Base-by-base conservation (phyloP, 2,888 invertebrate species). In the Epinotia demarniana region DNA sequence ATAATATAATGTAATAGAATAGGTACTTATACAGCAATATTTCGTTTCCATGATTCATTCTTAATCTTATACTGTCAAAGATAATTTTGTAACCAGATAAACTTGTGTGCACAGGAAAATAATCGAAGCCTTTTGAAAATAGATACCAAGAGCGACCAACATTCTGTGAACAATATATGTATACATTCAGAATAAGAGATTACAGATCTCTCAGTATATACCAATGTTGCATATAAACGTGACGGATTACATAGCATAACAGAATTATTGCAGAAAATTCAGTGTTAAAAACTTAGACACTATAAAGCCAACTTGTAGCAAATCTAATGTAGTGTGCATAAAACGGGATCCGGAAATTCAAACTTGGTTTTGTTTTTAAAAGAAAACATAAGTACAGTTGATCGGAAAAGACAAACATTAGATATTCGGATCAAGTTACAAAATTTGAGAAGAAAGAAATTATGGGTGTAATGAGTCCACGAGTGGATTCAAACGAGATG, bases 321-420 rank as follows among this genome's bases (percentile, higher is more conserved):
- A 13, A 53, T n/a, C 16, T 53, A n/a, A 6, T 1, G 49, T n/a
- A 27, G 58, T 6, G 13, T 19, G 23, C 6, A 39, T 39, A 39
- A 8, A 23, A 27, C 27, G 0, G 6, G 2, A 2, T 6, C 6
- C 23, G 3, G 0, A 58, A 43, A 8, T 12, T 23, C 2, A 8
- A 46, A 57, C 58, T 68, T 58, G 43, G 68, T 58, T 43, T 19
- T 68, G 68, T 68, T 58, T 68, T 58, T 39, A 9, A 68, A 58
- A 23, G 19, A 68, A 58, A 58, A 57, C 19, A 57, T 19, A 16
- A 43, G 43, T 5, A n/a, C 11, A 67, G 67, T 67, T 53, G 19
- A 63, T 23, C 2, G 9, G 23, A 9, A 53, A 5, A 46, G 2
- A 61, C 3, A 18, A 5, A 43, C 13, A 2, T 46, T 11, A 11